phyloP scores from a whole-genome alignment of 2,113 vertebrate genomes.

The Aegotheles bennettii region DNA sequence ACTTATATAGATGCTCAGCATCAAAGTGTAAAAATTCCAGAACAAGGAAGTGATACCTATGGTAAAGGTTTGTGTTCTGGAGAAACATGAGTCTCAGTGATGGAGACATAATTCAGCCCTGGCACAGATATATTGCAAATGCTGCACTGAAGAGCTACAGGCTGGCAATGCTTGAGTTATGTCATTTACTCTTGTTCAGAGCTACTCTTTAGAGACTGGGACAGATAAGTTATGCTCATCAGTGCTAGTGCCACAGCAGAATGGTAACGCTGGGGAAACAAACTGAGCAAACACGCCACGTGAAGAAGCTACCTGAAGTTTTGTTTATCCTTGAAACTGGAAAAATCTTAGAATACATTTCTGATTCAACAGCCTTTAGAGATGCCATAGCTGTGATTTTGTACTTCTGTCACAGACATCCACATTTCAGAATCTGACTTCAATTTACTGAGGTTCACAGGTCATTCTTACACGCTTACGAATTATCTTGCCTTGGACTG shows the following conservation, averaged over 20 bases:
- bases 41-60: neutral
- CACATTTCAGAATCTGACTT: neutral
- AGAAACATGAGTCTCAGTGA: neutral
- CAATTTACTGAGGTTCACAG: neutral
- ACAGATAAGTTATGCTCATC: neutral
- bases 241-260: neutral
- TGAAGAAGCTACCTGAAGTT: neutral
- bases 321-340: neutral
- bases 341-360: neutral
- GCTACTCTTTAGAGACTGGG: neutral
- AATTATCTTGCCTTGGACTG: neutral
- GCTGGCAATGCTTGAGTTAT: neutral
- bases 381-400: neutral
- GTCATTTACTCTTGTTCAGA: neutral
- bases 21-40: neutral
- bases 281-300: neutral
- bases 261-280: accelerated
- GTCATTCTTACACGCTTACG: neutral
- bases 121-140: neutral
- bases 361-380: neutral
- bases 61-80: neutral
- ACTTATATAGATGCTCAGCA: neutral
- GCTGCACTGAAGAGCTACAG: neutral
- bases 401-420: neutral
- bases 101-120: neutral